phyloP scores from a whole-genome alignment of 2,113 vertebrate species.

The Bettongia penicillata region DNA sequence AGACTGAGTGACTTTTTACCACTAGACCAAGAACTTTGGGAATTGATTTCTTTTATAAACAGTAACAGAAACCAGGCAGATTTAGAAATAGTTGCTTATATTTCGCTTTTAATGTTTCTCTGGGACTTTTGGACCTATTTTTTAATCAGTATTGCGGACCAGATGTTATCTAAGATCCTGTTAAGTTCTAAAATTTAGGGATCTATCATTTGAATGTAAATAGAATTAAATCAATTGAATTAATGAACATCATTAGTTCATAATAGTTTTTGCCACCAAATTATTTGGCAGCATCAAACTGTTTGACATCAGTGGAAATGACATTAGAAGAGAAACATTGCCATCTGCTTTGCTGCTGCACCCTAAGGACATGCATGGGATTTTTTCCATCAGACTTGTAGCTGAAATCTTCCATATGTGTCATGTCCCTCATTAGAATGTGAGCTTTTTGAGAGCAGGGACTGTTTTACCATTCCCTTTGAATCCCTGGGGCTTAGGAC shows the following conservation, averaged over 20 bases:
- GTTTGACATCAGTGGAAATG: not conserved
- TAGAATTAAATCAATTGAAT: not conserved
- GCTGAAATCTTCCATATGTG: not conserved
- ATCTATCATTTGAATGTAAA: not conserved
- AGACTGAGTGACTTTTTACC: not conserved
- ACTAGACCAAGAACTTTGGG: not conserved
- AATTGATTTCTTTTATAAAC: not conserved
- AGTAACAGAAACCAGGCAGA: not conserved
- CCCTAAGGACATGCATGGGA: not conserved
- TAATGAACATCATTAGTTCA: not conserved
- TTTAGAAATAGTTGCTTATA: not conserved
- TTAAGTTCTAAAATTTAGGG: not conserved
- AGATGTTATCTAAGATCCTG: not conserved
- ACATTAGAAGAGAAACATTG: not conserved
- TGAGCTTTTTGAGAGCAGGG: not conserved
- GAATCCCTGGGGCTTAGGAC: not conserved
- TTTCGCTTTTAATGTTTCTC: not conserved
- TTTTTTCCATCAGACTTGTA: not conserved
- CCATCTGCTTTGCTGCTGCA: not conserved
- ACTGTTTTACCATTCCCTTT: not conserved
- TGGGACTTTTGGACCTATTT: not conserved
- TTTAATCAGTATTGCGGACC: not conserved
- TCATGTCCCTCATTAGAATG: not conserved
- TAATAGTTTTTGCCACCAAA: conserved; percentile 6
- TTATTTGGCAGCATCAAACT: not conserved